Evolutionary conservation across 2,113 vertebrate species (phyloP), one percentile per base, ranked within the genome.

Genomic region (Chaetorhynchus papuensis): DNA sequence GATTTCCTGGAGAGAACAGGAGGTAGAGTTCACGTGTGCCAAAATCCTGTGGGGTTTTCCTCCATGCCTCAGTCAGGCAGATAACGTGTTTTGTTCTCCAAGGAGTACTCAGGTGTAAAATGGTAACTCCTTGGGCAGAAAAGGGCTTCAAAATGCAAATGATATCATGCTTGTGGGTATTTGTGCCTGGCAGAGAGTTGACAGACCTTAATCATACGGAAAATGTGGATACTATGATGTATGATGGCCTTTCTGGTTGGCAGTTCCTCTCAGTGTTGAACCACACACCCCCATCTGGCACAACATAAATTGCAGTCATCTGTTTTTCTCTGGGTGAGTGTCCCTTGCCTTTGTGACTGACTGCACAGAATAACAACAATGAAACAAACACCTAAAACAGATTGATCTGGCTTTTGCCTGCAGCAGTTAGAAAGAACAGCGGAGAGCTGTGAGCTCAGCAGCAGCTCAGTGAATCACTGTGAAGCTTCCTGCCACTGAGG

Each of bases 381-480:
- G 83, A 80, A 96, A 81, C 60, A 88, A 91, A 94, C 61, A 89
- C 83, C 37, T 66, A 68, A 88, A 90, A 69, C 71, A 95, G 83
- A 95, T 72, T 94, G 91, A 94, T 95, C 95, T 79, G 81, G 27
- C 61, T 96, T 85, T 94, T 94, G 78, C 93, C 94, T 94, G 72
- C 68, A 97, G 95, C 93, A 87, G 70, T 45, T 79, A 65, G 82
- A 94, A 84, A 72, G n/a, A 0, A 19, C 60, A 75, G 30, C 37
- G 37, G 53, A 83, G 66, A 70, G 54, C 70, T 61, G 28, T 70
- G 63, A 96, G 79, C 80, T 50, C 91, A 85, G 72, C 65, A 94
- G 83, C 15, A 5, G 49, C 50, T 39, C 52, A 53, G 35, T 54
- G 85, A 89, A 91, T 94, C 53, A 90, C 26, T 89, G 50, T 17